Evolutionary conservation across 2,888 invertebrate genomes (phyloP).

Genomic region (Bunonema sp.): DNA sequence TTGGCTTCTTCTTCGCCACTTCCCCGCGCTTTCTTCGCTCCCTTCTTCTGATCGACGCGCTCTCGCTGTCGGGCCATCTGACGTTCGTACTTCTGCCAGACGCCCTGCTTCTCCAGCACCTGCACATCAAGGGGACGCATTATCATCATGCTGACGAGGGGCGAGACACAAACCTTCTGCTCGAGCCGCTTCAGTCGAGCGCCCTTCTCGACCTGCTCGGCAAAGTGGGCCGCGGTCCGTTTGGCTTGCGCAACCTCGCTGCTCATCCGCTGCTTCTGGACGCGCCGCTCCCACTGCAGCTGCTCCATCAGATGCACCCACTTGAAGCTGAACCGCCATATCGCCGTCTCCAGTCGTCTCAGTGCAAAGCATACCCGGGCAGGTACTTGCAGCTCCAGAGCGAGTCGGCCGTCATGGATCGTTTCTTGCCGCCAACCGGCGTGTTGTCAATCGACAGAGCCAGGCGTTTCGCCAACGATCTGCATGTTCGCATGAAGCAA

Average conservation of each 20-base stretch:
- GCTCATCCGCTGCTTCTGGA: slow-evolving; percentile 53
- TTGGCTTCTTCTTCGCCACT: too few species aligned
- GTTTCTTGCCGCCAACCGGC: slow-evolving; percentile 66
- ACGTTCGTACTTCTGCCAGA: slow-evolving; percentile 30
- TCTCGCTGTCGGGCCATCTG: slow-evolving; percentile 28
- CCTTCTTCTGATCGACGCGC: slow-evolving; percentile 9
- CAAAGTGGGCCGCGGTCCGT: slow-evolving; percentile 72
- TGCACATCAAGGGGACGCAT: slow-evolving; percentile 1
- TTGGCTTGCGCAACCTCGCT: slow-evolving; percentile 79
- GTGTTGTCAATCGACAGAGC: slow-evolving; percentile 69
- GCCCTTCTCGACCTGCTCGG: slow-evolving; percentile 50
- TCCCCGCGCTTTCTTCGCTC: slow-evolving; percentile 11
- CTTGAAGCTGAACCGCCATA: slow-evolving; percentile 59
- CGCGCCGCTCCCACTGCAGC: slow-evolving; percentile 76
- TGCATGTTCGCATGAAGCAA: slow-evolving; percentile 44
- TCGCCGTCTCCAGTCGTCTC: too few species aligned
- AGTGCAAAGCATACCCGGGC: slow-evolving; percentile 54
- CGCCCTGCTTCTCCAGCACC: slow-evolving; percentile 31
- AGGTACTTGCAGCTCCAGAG: slow-evolving; percentile 93
- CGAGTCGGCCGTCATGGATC: slow-evolving; percentile 70
- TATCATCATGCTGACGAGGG: not conserved
- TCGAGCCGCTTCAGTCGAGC: slow-evolving; percentile 33
- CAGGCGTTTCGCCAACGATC: slow-evolving; percentile 68
- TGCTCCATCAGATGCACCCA: slow-evolving; percentile 88
- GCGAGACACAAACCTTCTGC: slow-evolving; percentile 17